phyloP scores from a whole-genome alignment of 2,888 invertebrate genomes.

The Acheta domesticus region DNA sequence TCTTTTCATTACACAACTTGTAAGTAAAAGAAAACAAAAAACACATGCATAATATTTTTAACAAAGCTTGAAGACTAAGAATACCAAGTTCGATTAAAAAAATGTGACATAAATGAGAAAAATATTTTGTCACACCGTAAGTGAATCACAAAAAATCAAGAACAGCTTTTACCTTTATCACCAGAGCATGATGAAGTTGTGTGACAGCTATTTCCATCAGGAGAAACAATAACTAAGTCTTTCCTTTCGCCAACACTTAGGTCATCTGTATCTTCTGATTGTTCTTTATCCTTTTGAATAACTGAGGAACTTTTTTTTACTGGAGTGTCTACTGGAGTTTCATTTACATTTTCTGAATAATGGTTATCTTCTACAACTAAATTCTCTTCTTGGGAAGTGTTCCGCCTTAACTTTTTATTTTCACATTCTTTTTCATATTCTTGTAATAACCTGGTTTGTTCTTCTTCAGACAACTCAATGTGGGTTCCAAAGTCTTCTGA shows the following conservation, averaged over 20 bases:
- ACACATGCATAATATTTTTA: too few relatives aligned
- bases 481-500: constrained; percentile 57
- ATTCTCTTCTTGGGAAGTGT: constrained; percentile 32
- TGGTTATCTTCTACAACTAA: constrained; percentile 28
- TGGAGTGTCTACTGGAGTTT: constrained; percentile 27
- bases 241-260: constrained; percentile 36
- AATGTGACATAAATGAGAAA: too few relatives aligned
- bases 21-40: too few relatives aligned
- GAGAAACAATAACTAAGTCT: constrained; percentile 39
- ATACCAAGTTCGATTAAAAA: too few relatives aligned
- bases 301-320: constrained; percentile 37
- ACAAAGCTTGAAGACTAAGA: too few relatives aligned
- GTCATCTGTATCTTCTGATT: constrained; percentile 7
- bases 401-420: constrained; percentile 33
- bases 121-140: neutral
- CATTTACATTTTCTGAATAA: constrained; percentile 24
- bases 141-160: neutral
- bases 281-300: neutral
- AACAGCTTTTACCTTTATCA: constrained; percentile 35
- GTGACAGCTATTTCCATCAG: constrained; percentile 42
- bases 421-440: constrained; percentile 66
- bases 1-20: too few relatives aligned
- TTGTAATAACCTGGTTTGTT: constrained; percentile 63
- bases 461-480: constrained; percentile 67
- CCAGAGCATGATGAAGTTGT: constrained; percentile 36